phyloP scores from a whole-genome alignment of 1,140 invertebrate genomes.

The Lepeophtheirus salmonis region DNA sequence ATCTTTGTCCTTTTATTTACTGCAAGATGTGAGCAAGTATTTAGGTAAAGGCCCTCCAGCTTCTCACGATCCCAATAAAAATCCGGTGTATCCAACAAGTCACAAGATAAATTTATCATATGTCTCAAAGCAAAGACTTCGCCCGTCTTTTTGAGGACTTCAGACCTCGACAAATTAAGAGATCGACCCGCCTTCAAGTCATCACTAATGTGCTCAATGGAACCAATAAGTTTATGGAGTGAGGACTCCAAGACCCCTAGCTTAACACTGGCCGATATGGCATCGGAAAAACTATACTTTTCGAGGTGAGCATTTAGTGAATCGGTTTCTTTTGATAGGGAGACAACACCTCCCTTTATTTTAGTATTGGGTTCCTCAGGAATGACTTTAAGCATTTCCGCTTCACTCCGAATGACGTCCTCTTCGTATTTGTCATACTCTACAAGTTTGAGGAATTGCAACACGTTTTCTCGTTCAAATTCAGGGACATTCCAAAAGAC shows the following conservation, averaged over 20 bases:
- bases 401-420: constrained; percentile 48
- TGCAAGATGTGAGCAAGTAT: constrained; percentile 59
- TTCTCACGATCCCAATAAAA: constrained; percentile 90
- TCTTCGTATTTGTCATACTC: constrained; percentile 37
- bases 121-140: constrained; percentile 74
- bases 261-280: constrained; percentile 73
- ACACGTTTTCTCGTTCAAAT: constrained; percentile 52
- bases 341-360: neutral
- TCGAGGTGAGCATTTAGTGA: constrained; percentile 31
- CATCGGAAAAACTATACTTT: constrained; percentile 69
- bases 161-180: constrained; percentile 19
- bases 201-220: constrained; percentile 57
- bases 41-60: constrained; percentile 58
- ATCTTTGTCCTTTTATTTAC: constrained; percentile 61
- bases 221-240: constrained; percentile 56
- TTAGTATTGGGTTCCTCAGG: neutral
- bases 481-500: constrained; percentile 84
- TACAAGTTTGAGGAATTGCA: constrained; percentile 38
- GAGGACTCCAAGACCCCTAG: constrained; percentile 34
- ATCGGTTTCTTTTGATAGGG: neutral
- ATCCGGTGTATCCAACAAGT: constrained; percentile 79
- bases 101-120: constrained; percentile 74
- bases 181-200: constrained; percentile 21
- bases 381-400: constrained; percentile 45
- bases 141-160: constrained; percentile 70